These are phyloP conservation scores for Labrus mixtus DNA, from an alignment of 2,113 vertebrate species.

Conservation along the genomic window DNA sequence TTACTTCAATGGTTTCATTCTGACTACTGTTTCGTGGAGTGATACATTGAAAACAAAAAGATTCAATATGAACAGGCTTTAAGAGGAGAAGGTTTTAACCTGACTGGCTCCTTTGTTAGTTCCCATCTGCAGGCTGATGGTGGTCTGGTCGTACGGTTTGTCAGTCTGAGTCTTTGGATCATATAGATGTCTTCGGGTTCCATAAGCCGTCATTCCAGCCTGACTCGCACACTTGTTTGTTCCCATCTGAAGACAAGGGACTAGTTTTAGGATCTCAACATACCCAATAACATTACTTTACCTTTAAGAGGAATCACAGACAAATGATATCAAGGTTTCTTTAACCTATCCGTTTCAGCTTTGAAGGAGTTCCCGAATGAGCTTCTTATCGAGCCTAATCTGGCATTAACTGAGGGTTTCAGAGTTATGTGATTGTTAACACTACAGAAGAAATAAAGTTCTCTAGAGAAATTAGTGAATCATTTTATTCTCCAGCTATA, in stretches of 20 bases:
- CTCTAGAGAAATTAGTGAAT: too few relatives aligned
- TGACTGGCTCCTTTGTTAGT: conserved; percentile 97
- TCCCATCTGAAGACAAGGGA: conserved; percentile 88
- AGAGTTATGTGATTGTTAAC: not conserved
- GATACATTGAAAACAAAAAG: not conserved
- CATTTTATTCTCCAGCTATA: not conserved
- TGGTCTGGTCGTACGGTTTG: conserved; percentile 95
- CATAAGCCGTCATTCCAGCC: conserved; percentile 94
- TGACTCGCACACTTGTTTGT: conserved; percentile 97
- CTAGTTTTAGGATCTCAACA: not conserved
- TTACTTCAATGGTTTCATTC: too few relatives aligned
- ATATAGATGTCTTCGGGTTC: conserved; percentile 92
- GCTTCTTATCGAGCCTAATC: not conserved
- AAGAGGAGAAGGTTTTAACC: conserved; percentile 77
- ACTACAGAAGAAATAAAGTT: not conserved
- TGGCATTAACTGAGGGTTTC: not conserved
- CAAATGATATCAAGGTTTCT: too few relatives aligned
- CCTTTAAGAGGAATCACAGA: too few relatives aligned
- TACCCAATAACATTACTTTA: not conserved
- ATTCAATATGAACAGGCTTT: not conserved
- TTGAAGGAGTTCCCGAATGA: too few relatives aligned
- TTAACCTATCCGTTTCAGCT: too few relatives aligned
- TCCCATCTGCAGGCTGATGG: conserved; percentile 97
- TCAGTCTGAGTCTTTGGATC: conserved; percentile 94
- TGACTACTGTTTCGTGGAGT: too few relatives aligned